These are phyloP conservation scores for Willowsia nigromaculata DNA, from an alignment of 2,888 invertebrate species.

Conservation along the genomic window DNA sequence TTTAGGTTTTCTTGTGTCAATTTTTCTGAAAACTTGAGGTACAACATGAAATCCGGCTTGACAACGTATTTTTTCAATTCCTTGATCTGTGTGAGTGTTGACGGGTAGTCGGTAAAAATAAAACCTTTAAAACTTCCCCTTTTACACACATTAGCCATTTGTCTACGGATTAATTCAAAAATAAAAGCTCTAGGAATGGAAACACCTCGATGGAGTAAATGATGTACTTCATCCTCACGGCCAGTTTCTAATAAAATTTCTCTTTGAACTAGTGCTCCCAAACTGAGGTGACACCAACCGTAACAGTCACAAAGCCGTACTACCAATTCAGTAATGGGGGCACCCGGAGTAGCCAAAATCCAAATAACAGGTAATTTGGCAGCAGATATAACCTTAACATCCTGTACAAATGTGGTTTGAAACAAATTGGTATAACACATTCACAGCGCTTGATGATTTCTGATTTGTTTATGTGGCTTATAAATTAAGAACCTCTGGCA, in stretches of 20 bases:
- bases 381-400: slow-evolving; percentile 1
- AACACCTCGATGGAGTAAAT: slow-evolving; percentile 63
- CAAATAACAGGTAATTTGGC: slow-evolving; percentile 56
- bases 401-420: too few species aligned
- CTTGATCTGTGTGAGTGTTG: slow-evolving; percentile 35
- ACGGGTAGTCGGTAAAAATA: slow-evolving; percentile 53
- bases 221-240: slow-evolving; percentile 31
- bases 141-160: slow-evolving; percentile 58
- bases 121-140: slow-evolving; percentile 48
- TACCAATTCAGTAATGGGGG: slow-evolving; percentile 42
- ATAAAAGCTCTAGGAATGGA: slow-evolving; percentile 55
- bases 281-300: slow-evolving; percentile 31
- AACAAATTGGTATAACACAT: too few species aligned
- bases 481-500: slow-evolving; percentile 31
- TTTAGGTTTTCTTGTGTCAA: slow-evolving; percentile 35
- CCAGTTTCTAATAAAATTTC: slow-evolving; percentile 48
- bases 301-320: slow-evolving; percentile 48
- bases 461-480: background rate
- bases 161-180: slow-evolving; percentile 49
- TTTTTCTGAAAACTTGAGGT: slow-evolving; percentile 54
- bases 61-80: slow-evolving; percentile 30
- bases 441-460: background rate
- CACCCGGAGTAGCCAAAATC: slow-evolving; percentile 49
- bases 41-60: slow-evolving; percentile 58
- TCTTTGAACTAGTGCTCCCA: slow-evolving; percentile 55